Conservation (phyloP, 2,888 invertebrate genomes). For the Drosophila histrio region DNA sequence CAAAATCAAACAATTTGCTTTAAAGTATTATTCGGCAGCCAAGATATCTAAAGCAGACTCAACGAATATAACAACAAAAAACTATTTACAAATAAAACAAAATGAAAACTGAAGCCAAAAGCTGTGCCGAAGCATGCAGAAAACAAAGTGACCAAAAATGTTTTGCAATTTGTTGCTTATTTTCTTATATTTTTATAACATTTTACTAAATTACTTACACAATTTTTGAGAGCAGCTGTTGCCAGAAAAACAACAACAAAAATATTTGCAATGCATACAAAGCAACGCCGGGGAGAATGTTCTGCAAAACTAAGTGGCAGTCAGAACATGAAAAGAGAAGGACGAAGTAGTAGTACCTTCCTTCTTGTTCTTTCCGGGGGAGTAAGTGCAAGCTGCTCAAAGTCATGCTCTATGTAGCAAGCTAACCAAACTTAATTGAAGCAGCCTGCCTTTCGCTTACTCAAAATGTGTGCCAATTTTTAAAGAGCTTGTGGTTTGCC, state of each 20-base stretch:
- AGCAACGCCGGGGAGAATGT: not conserved
- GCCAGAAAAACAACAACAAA: conserved; percentile 34
- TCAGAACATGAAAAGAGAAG: not conserved
- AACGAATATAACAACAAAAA: conserved; percentile 24
- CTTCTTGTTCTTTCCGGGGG: not conserved
- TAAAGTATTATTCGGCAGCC: conserved; percentile 23
- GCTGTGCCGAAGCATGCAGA: conserved; percentile 10
- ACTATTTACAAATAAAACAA: conserved; percentile 42
- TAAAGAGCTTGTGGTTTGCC: conserved; percentile 49
- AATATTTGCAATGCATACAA: conserved; percentile 62
- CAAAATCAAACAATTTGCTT: conserved; percentile 15
- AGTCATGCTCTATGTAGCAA: conserved; percentile 27
- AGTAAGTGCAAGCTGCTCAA: conserved; percentile 19
- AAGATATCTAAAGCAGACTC: conserved; percentile 10
- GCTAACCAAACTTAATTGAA: conserved; percentile 43
- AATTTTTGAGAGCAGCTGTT: conserved; percentile 66
- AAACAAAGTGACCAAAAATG: conserved; percentile 64
- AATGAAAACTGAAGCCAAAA: conserved; percentile 22
- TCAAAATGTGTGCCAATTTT: conserved; percentile 48
- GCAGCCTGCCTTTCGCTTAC: conserved; percentile 9
- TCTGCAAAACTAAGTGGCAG: conserved; percentile 14
- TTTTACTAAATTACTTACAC: conserved; percentile 74
- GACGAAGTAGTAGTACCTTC: too few species aligned
- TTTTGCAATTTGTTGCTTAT: conserved; percentile 63
- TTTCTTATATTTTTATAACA: conserved; percentile 58